These are phyloP conservation scores for Sesia bembeciformis DNA, from an alignment of 2,888 invertebrate genomes.

Conservation along the genomic window DNA sequence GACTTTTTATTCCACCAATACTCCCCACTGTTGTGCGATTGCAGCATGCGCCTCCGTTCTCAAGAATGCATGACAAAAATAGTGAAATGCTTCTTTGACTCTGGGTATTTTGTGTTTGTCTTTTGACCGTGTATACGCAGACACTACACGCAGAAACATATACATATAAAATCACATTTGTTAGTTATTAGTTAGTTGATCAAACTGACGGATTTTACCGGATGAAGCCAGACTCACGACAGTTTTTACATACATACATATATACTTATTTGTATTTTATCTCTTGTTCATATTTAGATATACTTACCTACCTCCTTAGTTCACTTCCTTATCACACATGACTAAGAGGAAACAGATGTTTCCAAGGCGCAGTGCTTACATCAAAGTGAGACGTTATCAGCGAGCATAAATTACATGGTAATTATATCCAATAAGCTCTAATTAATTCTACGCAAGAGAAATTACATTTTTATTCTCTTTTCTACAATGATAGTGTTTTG, in stretches of 20 bases:
- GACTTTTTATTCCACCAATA: too few species aligned
- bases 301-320: not conserved
- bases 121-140: too few species aligned
- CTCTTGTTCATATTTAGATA: not conserved
- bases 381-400: slow-evolving; percentile 49
- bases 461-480: not conserved
- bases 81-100: too few species aligned
- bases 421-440: slow-evolving; percentile 23
- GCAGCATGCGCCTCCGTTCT: too few species aligned
- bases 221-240: not conserved
- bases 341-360: slow-evolving; percentile 16
- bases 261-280: not conserved
- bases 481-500: not conserved
- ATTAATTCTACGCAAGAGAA: slow-evolving; percentile 3
- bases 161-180: too few species aligned
- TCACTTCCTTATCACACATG: slow-evolving; percentile 12
- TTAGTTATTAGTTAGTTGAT: too few species aligned
- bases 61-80: too few species aligned
- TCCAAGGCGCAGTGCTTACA: slow-evolving; percentile 22
- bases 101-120: too few species aligned
- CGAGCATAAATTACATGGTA: slow-evolving; percentile 48
- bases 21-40: too few species aligned
- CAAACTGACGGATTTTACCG: too few species aligned
- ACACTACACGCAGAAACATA: too few species aligned
- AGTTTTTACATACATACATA: not conserved